Percentiles rank a stretch among this genome's conserved stretches.
Evolutionary conservation across 2,113 vertebrate species (phyloP).

Genomic region (Ornithorhynchus anatinus): DNA sequence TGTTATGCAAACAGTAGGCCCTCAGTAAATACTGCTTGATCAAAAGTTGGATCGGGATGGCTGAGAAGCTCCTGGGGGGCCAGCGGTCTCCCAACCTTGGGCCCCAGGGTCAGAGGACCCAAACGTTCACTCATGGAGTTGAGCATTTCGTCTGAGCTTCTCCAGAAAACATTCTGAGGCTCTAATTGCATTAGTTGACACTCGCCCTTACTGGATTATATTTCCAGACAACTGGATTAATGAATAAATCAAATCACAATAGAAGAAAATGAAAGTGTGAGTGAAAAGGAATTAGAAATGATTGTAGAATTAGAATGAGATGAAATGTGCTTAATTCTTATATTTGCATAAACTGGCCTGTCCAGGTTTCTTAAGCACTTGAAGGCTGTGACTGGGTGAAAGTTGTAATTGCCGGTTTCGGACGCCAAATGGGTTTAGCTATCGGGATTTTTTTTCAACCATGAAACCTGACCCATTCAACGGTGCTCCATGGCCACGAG

Average conservation of each 20-base stretch:
- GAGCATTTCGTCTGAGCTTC: no score
- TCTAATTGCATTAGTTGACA: constrained; percentile 58
- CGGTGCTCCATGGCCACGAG: no score
- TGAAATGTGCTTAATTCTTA: constrained; percentile 22
- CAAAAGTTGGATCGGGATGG: no score
- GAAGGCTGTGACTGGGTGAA: background rate
- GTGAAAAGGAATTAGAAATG: constrained; percentile 23
- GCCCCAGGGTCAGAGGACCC: no score
- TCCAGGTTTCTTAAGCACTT: constrained; percentile 24
- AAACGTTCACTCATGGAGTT: no score
- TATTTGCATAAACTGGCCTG: constrained; percentile 23
- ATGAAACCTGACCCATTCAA: no score
- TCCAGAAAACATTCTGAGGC: constrained; percentile 50
- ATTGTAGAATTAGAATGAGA: constrained; percentile 32
- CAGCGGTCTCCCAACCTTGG: no score
- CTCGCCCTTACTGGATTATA: constrained; percentile 38
- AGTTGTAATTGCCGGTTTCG: background rate
- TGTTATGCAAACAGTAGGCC: no score
- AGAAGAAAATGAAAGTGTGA: constrained; percentile 39
- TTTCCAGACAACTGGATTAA: constrained; percentile 49
- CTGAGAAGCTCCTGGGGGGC: no score
- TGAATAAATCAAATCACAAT: constrained; percentile 47
- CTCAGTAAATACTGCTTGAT: no score
- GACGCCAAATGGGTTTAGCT: no score
- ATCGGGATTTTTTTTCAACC: no score